A percentile compares a stretch with the other conserved stretches of the same genome.
Conservation (phyloP, 1,140 invertebrate species). For the Nasonia vitripennis region DNA sequence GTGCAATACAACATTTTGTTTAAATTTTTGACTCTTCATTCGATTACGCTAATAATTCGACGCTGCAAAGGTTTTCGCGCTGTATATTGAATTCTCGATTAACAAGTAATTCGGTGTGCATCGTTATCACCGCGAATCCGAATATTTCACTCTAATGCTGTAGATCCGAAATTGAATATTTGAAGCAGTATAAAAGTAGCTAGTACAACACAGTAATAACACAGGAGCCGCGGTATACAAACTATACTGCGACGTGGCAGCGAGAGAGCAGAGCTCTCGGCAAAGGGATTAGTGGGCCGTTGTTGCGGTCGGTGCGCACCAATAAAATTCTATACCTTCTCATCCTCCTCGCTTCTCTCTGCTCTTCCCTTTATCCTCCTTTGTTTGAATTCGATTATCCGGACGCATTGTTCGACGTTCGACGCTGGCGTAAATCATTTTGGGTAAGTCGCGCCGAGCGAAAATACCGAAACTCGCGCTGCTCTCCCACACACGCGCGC, state of each 20-base stretch:
- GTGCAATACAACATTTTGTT: too few relatives aligned
- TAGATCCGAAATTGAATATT: background rate
- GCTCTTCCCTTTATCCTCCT: constrained; percentile 50
- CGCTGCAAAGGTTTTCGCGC: too few relatives aligned
- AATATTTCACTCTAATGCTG: background rate
- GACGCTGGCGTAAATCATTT: constrained; percentile 52
- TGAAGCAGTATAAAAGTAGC: background rate
- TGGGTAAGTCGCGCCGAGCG: constrained; percentile 39
- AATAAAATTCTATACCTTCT: constrained; percentile 43
- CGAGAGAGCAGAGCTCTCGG: background rate
- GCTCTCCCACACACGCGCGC: background rate
- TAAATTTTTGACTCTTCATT: too few relatives aligned
- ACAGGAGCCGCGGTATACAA: background rate
- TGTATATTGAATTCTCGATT: too few relatives aligned
- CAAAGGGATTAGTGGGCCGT: background rate
- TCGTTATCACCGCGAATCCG: background rate
- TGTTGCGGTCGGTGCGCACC: constrained; percentile 1
- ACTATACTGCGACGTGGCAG: background rate
- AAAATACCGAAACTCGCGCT: constrained; percentile 49
- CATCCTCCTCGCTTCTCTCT: constrained; percentile 29
- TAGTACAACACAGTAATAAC: too few relatives aligned
- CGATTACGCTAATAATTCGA: too few relatives aligned
- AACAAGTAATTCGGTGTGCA: too few relatives aligned
- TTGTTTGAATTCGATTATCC: constrained; percentile 53
- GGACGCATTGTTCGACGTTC: constrained; percentile 51